These are phyloP conservation scores for Pygocentrus nattereri DNA, from an alignment of 2,797 vertebrate species.

Conservation along the genomic window DNA sequence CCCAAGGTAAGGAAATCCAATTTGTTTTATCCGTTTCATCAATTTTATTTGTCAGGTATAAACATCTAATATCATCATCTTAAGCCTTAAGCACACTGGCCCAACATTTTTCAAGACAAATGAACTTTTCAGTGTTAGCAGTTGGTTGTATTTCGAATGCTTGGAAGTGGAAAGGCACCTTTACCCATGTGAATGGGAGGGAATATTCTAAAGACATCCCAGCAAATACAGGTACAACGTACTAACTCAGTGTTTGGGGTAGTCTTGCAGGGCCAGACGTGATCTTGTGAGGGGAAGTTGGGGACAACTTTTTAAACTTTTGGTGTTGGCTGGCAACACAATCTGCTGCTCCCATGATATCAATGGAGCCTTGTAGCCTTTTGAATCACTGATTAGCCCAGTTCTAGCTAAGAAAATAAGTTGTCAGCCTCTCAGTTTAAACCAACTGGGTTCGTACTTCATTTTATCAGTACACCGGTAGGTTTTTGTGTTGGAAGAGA, in stretches of 20 bases:
- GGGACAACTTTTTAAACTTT: too few relatives aligned
- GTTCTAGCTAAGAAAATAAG: too few relatives aligned
- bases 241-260: background rate
- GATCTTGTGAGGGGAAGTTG: too few relatives aligned
- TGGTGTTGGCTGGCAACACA: too few relatives aligned
- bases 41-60: background rate
- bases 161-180: background rate
- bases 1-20: conserved; percentile 83
- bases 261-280: too few relatives aligned
- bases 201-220: background rate
- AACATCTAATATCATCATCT: background rate
- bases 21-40: background rate
- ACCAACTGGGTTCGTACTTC: too few relatives aligned
- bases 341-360: too few relatives aligned
- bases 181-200: conserved; percentile 3
- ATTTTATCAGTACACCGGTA: too few relatives aligned
- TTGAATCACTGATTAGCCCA: too few relatives aligned
- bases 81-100: conserved; percentile 25
- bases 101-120: background rate
- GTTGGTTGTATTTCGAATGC: conserved; percentile 14
- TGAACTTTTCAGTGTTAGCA: background rate
- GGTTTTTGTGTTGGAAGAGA: too few relatives aligned
- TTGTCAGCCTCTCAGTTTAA: too few relatives aligned
- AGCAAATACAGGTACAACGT: background rate
- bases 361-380: too few relatives aligned